Evolutionary conservation across 1,140 invertebrate genomes (phyloP), one percentile per base, ranked within the genome.

Genomic region (Trialeurodes vaporariorum): DNA sequence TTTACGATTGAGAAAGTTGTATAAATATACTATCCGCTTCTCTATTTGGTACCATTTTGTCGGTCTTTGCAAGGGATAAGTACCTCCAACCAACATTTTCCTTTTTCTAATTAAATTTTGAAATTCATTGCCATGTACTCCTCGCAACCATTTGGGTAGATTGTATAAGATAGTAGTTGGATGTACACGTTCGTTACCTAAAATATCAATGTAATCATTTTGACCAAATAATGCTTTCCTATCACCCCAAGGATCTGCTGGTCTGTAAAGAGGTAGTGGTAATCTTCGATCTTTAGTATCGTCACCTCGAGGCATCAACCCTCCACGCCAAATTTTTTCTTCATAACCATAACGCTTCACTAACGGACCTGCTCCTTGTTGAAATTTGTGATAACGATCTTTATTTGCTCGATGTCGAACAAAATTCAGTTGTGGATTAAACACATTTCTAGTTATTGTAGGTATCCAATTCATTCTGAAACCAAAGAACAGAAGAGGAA

Each of bases 191-290:
- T 89, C 88, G 76, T 88, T 85, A 1, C 94, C 94, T 27, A 97
- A 80, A 64, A 97, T 96, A 79, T 97, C 94, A 66, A 98, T 96
- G 74, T 96, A 97, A 80, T 98, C 94, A 82, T 98, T 98, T 76
- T 97, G 94, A 1, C 94, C 94, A 81, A 93, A 95, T 0, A 94
- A 74, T 12, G 93, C 92, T 75, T 84, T 83, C 71, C 86, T 87
- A 71, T 86, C 80, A 12, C 75, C 73, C 94, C 94, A 98, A 0
- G 74, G 68, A 79, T 94, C 83, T 71, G 80, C 84, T 0, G 90
- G 89, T 68, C 82, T 73, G 78, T 92, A 93, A 34, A 83, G 76
- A 1, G 88, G 88, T 73, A 92, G 83, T 17, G 85, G 82, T 12
- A 86, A 72, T 71, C 76, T 77, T 25, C 76, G 75, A 25, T 79